Conservation (phyloP, 2,797 vertebrate genomes). For the Siniperca undulata region DNA sequence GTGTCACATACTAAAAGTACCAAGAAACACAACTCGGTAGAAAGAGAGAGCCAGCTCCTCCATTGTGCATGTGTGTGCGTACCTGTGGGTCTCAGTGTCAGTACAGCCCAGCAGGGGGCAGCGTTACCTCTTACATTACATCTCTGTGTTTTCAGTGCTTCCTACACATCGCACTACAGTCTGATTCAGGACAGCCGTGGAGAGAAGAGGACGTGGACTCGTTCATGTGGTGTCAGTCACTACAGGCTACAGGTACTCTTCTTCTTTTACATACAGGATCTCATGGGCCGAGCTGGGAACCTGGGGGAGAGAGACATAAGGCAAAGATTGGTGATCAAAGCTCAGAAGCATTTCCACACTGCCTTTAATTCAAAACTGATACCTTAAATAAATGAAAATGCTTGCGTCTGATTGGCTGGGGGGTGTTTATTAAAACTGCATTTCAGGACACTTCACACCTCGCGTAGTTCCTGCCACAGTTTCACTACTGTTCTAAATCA, state of each 20-base stretch:
- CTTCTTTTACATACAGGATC: conserved; percentile 92
- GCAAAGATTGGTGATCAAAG: background rate
- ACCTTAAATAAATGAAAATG: background rate
- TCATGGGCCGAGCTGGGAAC: conserved; percentile 94
- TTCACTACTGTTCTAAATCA: background rate
- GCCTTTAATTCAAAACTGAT: background rate
- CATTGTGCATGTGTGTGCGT: conserved; percentile 49
- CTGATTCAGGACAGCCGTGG: conserved; percentile 18
- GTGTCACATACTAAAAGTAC: conserved; percentile 46
- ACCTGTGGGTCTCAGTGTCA: conserved; percentile 18
- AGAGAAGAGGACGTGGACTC: conserved; percentile 39
- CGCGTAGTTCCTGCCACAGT: background rate
- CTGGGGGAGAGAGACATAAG: conserved; percentile 70
- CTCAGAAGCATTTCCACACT: background rate
- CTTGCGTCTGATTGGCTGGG: background rate
- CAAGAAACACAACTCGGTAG: conserved; percentile 1
- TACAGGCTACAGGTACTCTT: conserved; percentile 82
- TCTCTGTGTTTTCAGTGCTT: background rate
- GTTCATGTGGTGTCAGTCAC: conserved; percentile 17
- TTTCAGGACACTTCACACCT: background rate
- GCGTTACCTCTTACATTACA: conserved; percentile 52
- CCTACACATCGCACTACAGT: conserved; percentile 31
- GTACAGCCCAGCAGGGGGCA: conserved; percentile 75
- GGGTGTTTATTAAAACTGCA: conserved; percentile 7
- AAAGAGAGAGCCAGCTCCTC: conserved; percentile 76